Conservation (phyloP, 2,888 invertebrate species). For the Ophion obscuratus region DNA sequence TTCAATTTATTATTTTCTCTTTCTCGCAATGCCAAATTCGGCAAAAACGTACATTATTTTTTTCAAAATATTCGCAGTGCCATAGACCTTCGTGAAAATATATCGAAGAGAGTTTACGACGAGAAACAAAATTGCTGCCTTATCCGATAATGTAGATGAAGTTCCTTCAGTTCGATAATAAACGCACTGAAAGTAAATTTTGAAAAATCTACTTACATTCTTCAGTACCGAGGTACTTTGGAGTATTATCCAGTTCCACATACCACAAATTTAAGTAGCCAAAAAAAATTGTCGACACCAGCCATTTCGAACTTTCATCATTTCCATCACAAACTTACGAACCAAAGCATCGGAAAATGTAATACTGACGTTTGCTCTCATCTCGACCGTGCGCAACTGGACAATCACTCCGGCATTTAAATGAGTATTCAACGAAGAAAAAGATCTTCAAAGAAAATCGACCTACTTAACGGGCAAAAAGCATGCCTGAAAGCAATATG, state of each 20-base stretch:
- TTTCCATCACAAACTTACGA: background rate
- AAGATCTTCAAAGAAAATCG: background rate
- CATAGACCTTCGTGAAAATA: no score
- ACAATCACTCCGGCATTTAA: background rate
- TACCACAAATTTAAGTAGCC: no score
- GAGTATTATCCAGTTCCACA: no score
- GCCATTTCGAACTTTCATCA: background rate
- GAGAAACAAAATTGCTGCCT: no score
- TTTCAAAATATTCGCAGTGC: no score
- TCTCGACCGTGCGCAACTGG: background rate
- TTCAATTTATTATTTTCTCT: no score
- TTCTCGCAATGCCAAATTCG: no score
- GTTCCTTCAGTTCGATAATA: background rate
- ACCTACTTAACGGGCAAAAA: background rate
- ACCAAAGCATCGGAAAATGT: background rate
- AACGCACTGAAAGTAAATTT: background rate
- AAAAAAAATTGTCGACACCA: background rate
- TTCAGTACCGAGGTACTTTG: no score
- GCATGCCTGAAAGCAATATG: background rate
- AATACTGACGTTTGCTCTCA: background rate
- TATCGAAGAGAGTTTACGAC: no score
- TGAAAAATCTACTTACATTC: background rate
- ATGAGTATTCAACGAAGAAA: background rate
- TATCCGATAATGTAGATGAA: no score
- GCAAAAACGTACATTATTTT: no score